phyloP scores from a whole-genome alignment of 2,888 invertebrate species.

The Philonicus albiceps region DNA sequence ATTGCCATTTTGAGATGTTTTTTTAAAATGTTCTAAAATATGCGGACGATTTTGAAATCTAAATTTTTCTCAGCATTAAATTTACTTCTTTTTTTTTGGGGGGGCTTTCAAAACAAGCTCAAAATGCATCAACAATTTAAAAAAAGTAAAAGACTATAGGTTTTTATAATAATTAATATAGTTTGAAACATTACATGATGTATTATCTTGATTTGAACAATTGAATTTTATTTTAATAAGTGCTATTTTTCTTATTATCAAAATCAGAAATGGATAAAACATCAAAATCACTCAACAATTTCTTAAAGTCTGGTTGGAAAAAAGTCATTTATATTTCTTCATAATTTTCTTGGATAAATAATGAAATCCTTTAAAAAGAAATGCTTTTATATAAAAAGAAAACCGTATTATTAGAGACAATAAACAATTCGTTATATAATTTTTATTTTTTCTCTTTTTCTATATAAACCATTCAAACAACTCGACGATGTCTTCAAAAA shows the following conservation, averaged over 20 bases:
- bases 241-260: not conserved
- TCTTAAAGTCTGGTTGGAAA: not conserved
- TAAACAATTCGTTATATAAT: constrained; percentile 11
- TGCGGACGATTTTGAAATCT: too few species aligned
- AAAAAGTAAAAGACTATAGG: too few species aligned
- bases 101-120: too few species aligned
- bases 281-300: not conserved
- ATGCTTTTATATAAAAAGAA: not conserved
- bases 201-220: not conserved
- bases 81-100: too few species aligned
- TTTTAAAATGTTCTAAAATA: too few species aligned
- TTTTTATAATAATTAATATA: too few species aligned
- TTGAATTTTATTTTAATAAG: not conserved
- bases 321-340: not conserved
- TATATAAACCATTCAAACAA: constrained; percentile 21
- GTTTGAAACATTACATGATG: not conserved
- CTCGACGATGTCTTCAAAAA: not conserved
- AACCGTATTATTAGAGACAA: not conserved
- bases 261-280: not conserved
- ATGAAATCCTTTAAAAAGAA: not conserved
- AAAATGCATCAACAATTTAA: too few species aligned
- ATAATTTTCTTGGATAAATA: not conserved
- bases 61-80: too few species aligned
- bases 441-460: constrained; percentile 32
- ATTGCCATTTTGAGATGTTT: too few species aligned